phyloP scores from a whole-genome alignment of 2,888 invertebrate species.

The Cerceris rybyensis region DNA sequence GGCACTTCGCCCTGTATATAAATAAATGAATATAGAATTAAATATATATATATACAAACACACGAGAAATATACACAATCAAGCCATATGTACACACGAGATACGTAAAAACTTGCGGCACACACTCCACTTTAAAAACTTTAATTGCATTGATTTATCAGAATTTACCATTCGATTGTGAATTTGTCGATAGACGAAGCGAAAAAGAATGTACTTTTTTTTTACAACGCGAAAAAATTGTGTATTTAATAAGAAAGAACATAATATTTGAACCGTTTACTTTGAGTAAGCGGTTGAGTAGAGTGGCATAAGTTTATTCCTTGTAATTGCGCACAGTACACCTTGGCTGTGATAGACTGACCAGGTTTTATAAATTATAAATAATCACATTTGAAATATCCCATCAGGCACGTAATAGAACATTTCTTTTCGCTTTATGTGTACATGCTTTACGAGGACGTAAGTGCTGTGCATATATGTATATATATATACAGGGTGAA shows the following conservation, averaged over 20 bases:
- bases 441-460: constrained; percentile 56
- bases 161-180: constrained; percentile 57
- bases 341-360: no score
- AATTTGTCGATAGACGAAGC: constrained; percentile 39
- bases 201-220: no score
- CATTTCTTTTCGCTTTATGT: neutral
- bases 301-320: no score
- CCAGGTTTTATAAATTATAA: no score
- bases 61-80: constrained; percentile 30
- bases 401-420: no score
- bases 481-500: constrained; percentile 61
- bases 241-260: no score
- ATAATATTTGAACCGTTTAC: no score
- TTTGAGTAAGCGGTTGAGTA: no score
- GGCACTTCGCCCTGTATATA: neutral
- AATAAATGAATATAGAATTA: constrained; percentile 12
- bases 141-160: constrained; percentile 48
- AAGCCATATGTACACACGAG: constrained; percentile 41
- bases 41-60: neutral
- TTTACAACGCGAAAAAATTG: no score
- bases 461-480: constrained; percentile 62
- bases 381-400: no score
- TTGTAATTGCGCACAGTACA: no score
- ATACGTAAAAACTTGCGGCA: constrained; percentile 53
- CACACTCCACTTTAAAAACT: constrained; percentile 47